A percentile compares a stretch with the other conserved stretches of the same genome.
Conservation (phyloP, 2,888 invertebrate species). For the Meiosimyza platycephala region DNA sequence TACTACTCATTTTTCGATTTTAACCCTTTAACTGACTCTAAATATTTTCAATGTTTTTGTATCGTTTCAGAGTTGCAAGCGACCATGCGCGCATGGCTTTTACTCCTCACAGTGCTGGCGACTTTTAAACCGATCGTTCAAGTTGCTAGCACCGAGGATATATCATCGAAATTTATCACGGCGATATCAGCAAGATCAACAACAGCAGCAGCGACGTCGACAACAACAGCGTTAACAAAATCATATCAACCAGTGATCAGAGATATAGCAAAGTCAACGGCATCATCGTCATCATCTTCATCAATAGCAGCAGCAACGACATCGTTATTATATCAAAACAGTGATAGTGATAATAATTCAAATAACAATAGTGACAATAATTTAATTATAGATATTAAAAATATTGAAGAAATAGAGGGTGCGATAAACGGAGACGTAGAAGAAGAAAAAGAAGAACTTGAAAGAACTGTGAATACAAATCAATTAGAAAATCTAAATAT, state of each 20-base stretch:
- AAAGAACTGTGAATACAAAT: slow-evolving; percentile 50
- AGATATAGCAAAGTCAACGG: slow-evolving; percentile 41
- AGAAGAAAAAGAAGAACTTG: slow-evolving; percentile 39
- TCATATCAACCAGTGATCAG: slow-evolving; percentile 52
- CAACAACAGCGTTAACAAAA: slow-evolving; percentile 50
- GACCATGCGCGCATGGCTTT: slow-evolving; percentile 69
- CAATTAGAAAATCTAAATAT: slow-evolving; percentile 56
- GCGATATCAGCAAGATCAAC: slow-evolving; percentile 55
- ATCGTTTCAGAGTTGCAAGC: slow-evolving; percentile 68
- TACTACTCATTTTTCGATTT: slow-evolving; percentile 37
- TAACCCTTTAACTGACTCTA: slow-evolving; percentile 60
- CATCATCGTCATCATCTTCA: slow-evolving; percentile 25
- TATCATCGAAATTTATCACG: slow-evolving; percentile 61
- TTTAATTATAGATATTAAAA: slow-evolving; percentile 49
- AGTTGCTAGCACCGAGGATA: slow-evolving; percentile 69
- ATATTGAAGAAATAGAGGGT: slow-evolving; percentile 51
- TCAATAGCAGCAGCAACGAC: slow-evolving; percentile 17
- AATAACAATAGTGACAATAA: slow-evolving; percentile 42
- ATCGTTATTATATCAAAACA: slow-evolving; percentile 31
- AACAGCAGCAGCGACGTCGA: slow-evolving; percentile 39
- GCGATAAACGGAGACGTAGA: slow-evolving; percentile 50
- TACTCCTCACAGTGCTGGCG: slow-evolving; percentile 69
- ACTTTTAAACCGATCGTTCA: slow-evolving; percentile 67
- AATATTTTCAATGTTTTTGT: slow-evolving; percentile 60
- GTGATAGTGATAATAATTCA: slow-evolving; percentile 47